A percentile compares a stretch with the other conserved stretches of the same genome.
Evolutionary conservation across 64 coral and sea anemone species (phyloP).

Genomic region (Anthopleura sola): DNA sequence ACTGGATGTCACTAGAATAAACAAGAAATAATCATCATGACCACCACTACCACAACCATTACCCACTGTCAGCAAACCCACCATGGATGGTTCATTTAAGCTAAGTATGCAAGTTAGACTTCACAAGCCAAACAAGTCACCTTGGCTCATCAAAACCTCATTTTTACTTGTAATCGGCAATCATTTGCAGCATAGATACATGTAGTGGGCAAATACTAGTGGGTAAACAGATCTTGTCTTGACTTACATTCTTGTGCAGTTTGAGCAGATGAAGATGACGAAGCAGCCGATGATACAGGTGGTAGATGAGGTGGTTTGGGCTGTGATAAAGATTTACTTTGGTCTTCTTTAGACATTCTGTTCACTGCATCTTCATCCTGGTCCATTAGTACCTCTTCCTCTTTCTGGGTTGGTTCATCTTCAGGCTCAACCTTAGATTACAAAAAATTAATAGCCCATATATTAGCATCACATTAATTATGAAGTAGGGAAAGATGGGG

Average conservation of each 20-base stretch:
- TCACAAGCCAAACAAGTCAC: too few relatives aligned
- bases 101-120: too few relatives aligned
- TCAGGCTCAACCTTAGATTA: slow-evolving; percentile 71
- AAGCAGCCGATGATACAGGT: background rate
- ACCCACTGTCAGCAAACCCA: too few relatives aligned
- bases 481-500: too few relatives aligned
- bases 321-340: background rate
- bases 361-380: slow-evolving; percentile 62
- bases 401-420: slow-evolving; percentile 47
- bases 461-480: background rate
- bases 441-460: background rate
- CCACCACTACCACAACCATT: too few relatives aligned
- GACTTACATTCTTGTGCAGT: slow-evolving; percentile 53
- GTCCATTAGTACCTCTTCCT: slow-evolving; percentile 66
- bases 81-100: too few relatives aligned
- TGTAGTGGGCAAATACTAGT: too few relatives aligned
- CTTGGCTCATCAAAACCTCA: too few relatives aligned
- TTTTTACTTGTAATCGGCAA: too few relatives aligned
- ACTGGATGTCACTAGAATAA: slow-evolving; percentile 72
- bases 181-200: too few relatives aligned
- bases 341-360: slow-evolving; percentile 59
- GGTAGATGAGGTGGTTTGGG: background rate
- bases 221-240: too few relatives aligned
- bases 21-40: background rate
- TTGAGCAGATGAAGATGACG: slow-evolving; percentile 21